phyloP scores from a whole-genome alignment of 2,113 vertebrate genomes.

The Fregata magnificens region DNA sequence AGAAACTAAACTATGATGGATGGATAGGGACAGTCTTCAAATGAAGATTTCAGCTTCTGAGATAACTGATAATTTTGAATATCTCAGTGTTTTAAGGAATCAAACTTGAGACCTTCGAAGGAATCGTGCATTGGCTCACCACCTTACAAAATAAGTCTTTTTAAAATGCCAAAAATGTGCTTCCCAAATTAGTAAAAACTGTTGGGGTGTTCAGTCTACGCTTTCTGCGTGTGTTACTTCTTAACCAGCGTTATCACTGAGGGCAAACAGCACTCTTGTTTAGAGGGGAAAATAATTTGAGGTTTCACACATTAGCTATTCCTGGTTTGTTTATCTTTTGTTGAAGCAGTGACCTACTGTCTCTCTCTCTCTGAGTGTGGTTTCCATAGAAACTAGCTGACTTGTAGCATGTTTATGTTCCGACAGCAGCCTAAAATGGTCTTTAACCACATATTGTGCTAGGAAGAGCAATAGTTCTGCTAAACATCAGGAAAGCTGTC shows the following conservation, averaged over 20 bases:
- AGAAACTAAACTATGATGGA: not conserved
- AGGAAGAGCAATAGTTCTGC: not conserved
- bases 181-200: not conserved
- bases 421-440: not conserved
- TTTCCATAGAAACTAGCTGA: not conserved
- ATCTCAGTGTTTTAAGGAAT: not conserved
- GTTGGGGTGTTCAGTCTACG: accelerated
- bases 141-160: not conserved
- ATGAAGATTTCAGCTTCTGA: not conserved
- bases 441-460: not conserved
- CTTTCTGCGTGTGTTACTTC: not conserved
- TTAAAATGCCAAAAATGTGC: not conserved
- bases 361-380: not conserved
- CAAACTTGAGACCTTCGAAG: not conserved
- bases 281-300: not conserved
- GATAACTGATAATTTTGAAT: not conserved
- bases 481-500: not conserved
- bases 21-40: not conserved
- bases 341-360: not conserved
- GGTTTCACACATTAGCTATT: not conserved
- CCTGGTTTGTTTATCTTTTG: not conserved
- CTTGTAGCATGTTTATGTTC: not conserved
- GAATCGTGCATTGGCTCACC: not conserved
- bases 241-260: not conserved
- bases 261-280: not conserved